A percentile compares a stretch with the other conserved stretches of the same genome.
phyloP scores from a whole-genome alignment of 1,140 invertebrate species.

The Drosophila simulans region DNA sequence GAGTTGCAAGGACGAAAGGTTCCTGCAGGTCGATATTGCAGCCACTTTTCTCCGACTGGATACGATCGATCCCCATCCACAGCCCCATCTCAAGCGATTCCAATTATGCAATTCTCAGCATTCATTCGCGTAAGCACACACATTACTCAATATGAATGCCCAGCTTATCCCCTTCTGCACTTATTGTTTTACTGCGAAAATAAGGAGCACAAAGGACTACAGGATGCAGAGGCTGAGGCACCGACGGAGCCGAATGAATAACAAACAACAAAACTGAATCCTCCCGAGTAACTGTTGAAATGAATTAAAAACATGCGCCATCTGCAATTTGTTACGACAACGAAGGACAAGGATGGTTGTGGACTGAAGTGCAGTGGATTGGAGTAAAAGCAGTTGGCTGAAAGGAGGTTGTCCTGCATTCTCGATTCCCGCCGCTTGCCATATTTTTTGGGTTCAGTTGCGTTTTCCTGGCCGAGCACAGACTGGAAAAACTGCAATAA shows the following conservation, averaged over 20 bases:
- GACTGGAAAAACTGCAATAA: constrained; percentile 67
- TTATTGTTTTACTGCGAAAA: constrained; percentile 60
- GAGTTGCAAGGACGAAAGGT: not conserved
- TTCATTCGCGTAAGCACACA: constrained; percentile 42
- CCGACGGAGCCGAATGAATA: constrained; percentile 31
- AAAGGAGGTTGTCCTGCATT: constrained; percentile 34
- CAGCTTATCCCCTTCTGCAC: constrained; percentile 42
- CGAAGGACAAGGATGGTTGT: constrained; percentile 18
- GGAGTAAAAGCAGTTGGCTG: constrained; percentile 7
- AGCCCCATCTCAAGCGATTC: constrained; percentile 19
- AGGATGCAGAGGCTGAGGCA: too few species aligned
- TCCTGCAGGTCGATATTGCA: constrained; percentile 5
- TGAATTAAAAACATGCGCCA: constrained; percentile 81
- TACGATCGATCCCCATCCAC: constrained; percentile 36
- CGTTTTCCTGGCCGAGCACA: constrained; percentile 41
- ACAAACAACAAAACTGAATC: constrained; percentile 47
- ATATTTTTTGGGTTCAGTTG: constrained; percentile 52
- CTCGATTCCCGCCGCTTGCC: constrained; percentile 29
- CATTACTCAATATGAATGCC: constrained; percentile 54
- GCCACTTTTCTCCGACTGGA: not conserved
- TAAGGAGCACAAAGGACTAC: constrained; percentile 4
- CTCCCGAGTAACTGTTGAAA: constrained; percentile 61
- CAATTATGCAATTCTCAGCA: constrained; percentile 57
- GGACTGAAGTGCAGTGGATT: not conserved
- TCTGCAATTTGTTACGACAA: constrained; percentile 76